phyloP scores from a whole-genome alignment of 2,797 vertebrate species.

The Potorous gilbertii region DNA sequence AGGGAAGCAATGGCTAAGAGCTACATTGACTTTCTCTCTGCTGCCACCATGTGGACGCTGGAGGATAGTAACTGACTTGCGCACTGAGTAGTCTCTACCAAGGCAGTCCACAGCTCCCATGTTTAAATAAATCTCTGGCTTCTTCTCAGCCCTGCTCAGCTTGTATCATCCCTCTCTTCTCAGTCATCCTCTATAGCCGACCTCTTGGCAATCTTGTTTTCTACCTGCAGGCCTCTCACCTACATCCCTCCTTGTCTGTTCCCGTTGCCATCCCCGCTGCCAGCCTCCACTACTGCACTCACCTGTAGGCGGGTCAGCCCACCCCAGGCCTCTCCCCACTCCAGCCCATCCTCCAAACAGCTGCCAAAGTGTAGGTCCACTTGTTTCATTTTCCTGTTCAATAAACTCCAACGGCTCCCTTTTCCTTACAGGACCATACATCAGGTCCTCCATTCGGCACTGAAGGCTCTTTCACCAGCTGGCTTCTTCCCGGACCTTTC shows the following conservation, averaged over 20 bases:
- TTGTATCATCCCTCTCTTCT: background rate
- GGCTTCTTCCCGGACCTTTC: background rate
- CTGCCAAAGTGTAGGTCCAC: background rate
- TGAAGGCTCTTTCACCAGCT: background rate
- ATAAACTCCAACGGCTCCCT: background rate
- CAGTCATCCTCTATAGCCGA: background rate
- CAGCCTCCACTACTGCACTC: background rate
- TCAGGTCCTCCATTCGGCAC: background rate
- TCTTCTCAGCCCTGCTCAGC: background rate
- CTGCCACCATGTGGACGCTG: background rate
- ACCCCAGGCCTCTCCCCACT: background rate
- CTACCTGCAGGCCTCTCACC: background rate
- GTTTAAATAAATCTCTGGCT: background rate
- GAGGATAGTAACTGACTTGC: background rate
- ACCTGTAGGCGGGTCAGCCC: background rate
- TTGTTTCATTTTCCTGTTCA: background rate
- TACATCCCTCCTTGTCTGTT: fast-evolving
- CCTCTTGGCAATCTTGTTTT: background rate
- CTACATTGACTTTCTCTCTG: background rate
- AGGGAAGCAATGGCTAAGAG: background rate
- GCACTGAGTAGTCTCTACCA: background rate
- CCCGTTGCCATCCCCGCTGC: background rate
- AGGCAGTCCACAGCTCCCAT: background rate
- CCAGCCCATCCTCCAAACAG: background rate
- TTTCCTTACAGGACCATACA: background rate